phyloP scores from a whole-genome alignment of 2,113 vertebrate species.

The Rhabdomys dilectus region DNA sequence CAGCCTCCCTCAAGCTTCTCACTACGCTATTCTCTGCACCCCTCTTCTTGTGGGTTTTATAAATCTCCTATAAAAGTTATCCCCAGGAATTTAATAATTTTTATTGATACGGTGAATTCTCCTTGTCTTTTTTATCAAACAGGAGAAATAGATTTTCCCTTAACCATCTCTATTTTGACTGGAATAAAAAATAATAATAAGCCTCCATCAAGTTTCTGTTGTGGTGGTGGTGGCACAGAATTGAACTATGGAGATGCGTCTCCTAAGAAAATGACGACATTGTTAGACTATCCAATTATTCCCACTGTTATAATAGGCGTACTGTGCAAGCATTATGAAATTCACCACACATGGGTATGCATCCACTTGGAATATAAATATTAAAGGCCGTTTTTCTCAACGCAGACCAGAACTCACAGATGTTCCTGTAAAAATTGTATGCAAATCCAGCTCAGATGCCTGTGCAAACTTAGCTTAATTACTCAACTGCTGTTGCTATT shows the following conservation, averaged over 20 bases:
- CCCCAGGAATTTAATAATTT: constrained; percentile 31
- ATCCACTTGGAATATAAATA: constrained; percentile 18
- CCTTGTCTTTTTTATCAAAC: constrained; percentile 16
- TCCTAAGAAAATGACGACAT: background rate
- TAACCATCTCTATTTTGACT: constrained; percentile 26
- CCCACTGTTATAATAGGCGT: background rate
- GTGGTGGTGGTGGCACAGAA: background rate
- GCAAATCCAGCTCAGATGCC: background rate
- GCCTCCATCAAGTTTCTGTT: background rate
- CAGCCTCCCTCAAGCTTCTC: background rate
- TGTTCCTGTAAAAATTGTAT: background rate
- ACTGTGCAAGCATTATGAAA: background rate
- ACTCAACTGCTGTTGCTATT: background rate
- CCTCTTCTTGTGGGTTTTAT: background rate
- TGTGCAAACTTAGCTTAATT: background rate
- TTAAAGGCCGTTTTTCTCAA: background rate
- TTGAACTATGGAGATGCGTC: background rate
- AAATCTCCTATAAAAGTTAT: constrained; percentile 35
- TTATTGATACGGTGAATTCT: constrained; percentile 47
- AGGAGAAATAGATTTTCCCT: constrained; percentile 40
- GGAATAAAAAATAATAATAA: constrained; percentile 2
- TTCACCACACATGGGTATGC: background rate
- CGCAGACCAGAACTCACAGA: constrained; percentile 52
- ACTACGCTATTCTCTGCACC: background rate
- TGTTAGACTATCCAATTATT: background rate